phyloP scores from a whole-genome alignment of 1,140 invertebrate genomes.

The Nasonia vitripennis region DNA sequence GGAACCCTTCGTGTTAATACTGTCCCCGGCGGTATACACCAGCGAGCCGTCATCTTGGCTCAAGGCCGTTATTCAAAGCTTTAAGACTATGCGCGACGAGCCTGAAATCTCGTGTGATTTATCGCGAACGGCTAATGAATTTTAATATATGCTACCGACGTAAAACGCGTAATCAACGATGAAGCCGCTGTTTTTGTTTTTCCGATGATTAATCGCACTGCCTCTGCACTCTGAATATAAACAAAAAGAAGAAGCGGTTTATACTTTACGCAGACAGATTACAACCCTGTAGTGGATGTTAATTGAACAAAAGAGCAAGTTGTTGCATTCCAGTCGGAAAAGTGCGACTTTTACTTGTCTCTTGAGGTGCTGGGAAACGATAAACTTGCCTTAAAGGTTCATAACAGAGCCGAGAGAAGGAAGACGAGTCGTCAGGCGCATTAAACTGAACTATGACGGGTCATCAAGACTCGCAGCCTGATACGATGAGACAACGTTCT shows the following conservation, averaged over 20 bases:
- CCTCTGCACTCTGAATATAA: too few relatives aligned
- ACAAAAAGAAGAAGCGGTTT: too few relatives aligned
- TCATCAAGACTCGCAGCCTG: background rate
- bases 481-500: constrained; percentile 6
- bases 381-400: constrained; percentile 21
- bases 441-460: constrained; percentile 2
- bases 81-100: background rate
- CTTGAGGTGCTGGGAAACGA: background rate
- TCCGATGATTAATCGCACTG: too few relatives aligned
- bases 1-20: too few relatives aligned
- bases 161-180: constrained; percentile 32
- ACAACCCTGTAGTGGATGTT: too few relatives aligned
- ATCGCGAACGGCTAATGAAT: constrained; percentile 34
- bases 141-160: constrained; percentile 21
- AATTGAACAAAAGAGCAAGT: too few relatives aligned
- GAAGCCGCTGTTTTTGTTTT: background rate
- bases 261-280: too few relatives aligned
- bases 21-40: too few relatives aligned
- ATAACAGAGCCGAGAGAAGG: background rate
- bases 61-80: background rate
- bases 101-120: constrained; percentile 39
- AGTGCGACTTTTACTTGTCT: background rate
- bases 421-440: background rate
- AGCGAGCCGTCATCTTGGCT: background rate
- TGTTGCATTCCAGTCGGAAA: background rate